Evolutionary conservation across 2,113 vertebrate genomes (phyloP), one percentile per base, ranked within the genome.

Genomic region (Salminus brasiliensis): DNA sequence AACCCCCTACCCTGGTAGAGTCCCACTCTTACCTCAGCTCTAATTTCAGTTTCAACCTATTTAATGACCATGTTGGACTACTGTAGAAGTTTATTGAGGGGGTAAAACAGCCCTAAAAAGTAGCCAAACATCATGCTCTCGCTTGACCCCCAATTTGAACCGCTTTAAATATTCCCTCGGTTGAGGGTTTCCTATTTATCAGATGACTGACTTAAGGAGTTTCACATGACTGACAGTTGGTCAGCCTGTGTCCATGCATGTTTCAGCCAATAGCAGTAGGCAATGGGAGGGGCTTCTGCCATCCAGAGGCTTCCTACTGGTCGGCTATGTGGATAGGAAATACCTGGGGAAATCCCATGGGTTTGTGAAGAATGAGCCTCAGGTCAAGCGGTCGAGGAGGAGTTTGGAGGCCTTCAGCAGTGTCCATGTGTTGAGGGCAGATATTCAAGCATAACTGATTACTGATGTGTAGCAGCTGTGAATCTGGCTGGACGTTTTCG

Each of bases 151-250:
- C n/a, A n/a, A n/a, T n/a, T n/a, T n/a, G n/a, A n/a, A n/a, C n/a
- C n/a, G n/a, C n/a, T n/a, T n/a, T n/a, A n/a, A n/a, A n/a, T n/a
- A n/a, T n/a, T n/a, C n/a, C n/a, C n/a, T n/a, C n/a, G n/a, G n/a
- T n/a, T n/a, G n/a, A n/a, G n/a, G n/a, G n/a, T n/a, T n/a, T n/a
- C n/a, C n/a, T n/a, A n/a, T n/a, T 25, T 47, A 70, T 78, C 76
- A 59, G 75, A 69, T 76, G 62, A 67, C 62, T 9, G 76, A 71
- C 1, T 23, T 15, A 34, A 68, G 18, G 27, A 43, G 52, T 75
- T 69, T 69, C 62, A 21, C 62, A 29, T 75, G 79, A 81, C 73
- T 47, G 79, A 69, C 79, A 81, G 72, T 63, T 67, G 62, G 47
- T 36, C 52, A 18, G 13, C 34, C 1, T 0, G 25, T 23, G 1